Conservation (phyloP, 1,140 invertebrate genomes). For the Heliconius himera region DNA sequence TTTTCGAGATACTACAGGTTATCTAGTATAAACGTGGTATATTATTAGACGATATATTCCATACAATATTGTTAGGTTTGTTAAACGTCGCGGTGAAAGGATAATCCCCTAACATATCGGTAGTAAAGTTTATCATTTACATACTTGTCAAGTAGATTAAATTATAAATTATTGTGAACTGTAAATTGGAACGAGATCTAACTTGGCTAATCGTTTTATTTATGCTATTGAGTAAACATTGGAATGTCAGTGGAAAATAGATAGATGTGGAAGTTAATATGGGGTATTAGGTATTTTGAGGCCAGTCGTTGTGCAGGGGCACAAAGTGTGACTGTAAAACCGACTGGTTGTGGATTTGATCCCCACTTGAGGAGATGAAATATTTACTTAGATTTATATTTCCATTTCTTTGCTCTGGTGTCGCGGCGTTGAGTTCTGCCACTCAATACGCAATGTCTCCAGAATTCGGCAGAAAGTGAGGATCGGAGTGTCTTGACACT, state of each 20-base stretch:
- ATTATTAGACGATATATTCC: neutral
- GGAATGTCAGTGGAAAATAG: neutral
- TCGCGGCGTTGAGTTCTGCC: too few relatives aligned
- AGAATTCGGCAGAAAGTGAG: too few relatives aligned
- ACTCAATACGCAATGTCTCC: too few relatives aligned
- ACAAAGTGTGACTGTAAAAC: too few relatives aligned
- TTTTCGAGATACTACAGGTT: neutral
- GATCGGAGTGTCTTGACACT: too few relatives aligned
- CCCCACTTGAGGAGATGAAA: too few relatives aligned
- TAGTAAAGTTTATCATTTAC: slow-evolving; percentile 41
- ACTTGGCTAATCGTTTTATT: slow-evolving; percentile 18
- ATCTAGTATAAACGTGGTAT: neutral
- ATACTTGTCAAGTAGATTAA: slow-evolving; percentile 30
- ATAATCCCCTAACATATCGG: slow-evolving; percentile 44
- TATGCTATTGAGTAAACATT: slow-evolving; percentile 12
- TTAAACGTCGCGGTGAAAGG: slow-evolving; percentile 22
- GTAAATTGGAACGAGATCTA: slow-evolving; percentile 19
- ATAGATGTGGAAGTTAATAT: neutral
- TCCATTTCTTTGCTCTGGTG: too few relatives aligned
- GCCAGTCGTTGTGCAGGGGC: too few relatives aligned
- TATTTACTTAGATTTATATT: too few relatives aligned
- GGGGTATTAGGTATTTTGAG: too few relatives aligned
- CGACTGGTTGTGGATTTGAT: too few relatives aligned
- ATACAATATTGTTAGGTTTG: neutral
- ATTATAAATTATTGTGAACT: slow-evolving; percentile 34